A percentile compares a stretch with the other conserved stretches of the same genome.
phyloP scores from a whole-genome alignment of 2,888 invertebrate species.

The Mesorhabditis spiculigera region DNA sequence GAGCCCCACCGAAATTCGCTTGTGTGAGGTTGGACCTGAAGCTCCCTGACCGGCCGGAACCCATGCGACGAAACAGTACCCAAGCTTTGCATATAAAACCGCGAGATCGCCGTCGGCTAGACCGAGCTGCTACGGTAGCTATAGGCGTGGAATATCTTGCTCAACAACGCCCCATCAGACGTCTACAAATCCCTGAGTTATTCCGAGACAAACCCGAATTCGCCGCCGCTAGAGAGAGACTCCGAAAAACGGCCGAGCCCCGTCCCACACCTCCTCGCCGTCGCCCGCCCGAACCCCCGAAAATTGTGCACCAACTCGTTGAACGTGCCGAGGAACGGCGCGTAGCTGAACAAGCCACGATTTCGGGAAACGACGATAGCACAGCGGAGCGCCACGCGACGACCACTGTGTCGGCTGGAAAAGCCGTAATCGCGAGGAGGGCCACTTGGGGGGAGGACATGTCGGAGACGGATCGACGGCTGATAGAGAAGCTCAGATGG shows the following conservation, averaged over 20 bases:
- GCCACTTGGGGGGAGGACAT: too few species aligned
- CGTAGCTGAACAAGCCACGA: neutral
- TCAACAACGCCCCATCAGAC: conserved; percentile 30
- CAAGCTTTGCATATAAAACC: conserved; percentile 23
- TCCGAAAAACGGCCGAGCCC: neutral
- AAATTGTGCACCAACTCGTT: conserved; percentile 20
- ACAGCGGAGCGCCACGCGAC: neutral
- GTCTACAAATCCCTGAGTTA: conserved; percentile 37
- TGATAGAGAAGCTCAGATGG: too few species aligned
- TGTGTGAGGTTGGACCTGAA: conserved; percentile 28
- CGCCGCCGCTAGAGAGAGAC: neutral
- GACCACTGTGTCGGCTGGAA: neutral
- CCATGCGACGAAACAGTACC: conserved; percentile 23
- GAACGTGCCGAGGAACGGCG: neutral
- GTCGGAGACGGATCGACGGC: too few species aligned
- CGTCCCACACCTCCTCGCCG: conserved; percentile 29
- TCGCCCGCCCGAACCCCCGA: conserved; percentile 35
- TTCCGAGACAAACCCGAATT: conserved; percentile 18
- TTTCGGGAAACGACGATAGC: neutral
- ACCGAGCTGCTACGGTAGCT: conserved; percentile 30
- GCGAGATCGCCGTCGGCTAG: conserved; percentile 27
- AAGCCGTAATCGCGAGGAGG: neutral
- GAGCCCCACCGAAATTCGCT: conserved; percentile 29
- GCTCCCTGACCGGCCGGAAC: conserved; percentile 15
- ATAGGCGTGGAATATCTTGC: conserved; percentile 23